phyloP scores from a whole-genome alignment of 2,888 invertebrate species.

The Drosophila infuscata region DNA sequence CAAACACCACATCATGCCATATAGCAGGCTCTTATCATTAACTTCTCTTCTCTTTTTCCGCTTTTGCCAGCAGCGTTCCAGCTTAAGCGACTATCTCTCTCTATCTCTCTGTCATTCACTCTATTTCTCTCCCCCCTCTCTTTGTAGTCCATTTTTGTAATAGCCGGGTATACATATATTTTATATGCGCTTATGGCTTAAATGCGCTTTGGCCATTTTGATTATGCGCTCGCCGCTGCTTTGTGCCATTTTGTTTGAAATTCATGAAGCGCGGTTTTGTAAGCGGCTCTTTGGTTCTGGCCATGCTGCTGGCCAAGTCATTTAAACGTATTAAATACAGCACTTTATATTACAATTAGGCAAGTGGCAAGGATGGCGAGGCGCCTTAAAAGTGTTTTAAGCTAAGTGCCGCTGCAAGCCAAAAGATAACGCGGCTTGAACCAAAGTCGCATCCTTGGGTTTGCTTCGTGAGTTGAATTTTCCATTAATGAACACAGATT shows the following conservation, averaged over 20 bases:
- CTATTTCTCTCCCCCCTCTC: not conserved
- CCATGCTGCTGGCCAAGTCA: constrained; percentile 32
- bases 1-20: constrained; percentile 23
- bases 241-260: constrained; percentile 56
- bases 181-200: constrained; percentile 73
- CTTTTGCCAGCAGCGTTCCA: constrained; percentile 43
- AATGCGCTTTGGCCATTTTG: constrained; percentile 78
- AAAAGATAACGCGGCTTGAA: not conserved
- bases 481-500: not conserved
- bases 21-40: constrained; percentile 52
- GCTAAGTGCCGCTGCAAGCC: not conserved
- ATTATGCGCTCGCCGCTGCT: constrained; percentile 52
- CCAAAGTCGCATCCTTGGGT: not conserved
- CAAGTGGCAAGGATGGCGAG: constrained; percentile 1
- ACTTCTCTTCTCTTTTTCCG: constrained; percentile 17
- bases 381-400: constrained; percentile 3
- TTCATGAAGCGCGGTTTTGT: constrained; percentile 72
- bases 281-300: constrained; percentile 39
- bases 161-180: constrained; percentile 31
- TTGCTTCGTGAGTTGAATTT: not conserved
- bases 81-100: constrained; percentile 49
- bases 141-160: constrained; percentile 24
- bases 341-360: constrained; percentile 60
- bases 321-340: constrained; percentile 51
- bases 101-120: not conserved